Base-by-base conservation (phyloP, 2,113 vertebrate genomes). In the Pseudorasbora parva region DNA sequence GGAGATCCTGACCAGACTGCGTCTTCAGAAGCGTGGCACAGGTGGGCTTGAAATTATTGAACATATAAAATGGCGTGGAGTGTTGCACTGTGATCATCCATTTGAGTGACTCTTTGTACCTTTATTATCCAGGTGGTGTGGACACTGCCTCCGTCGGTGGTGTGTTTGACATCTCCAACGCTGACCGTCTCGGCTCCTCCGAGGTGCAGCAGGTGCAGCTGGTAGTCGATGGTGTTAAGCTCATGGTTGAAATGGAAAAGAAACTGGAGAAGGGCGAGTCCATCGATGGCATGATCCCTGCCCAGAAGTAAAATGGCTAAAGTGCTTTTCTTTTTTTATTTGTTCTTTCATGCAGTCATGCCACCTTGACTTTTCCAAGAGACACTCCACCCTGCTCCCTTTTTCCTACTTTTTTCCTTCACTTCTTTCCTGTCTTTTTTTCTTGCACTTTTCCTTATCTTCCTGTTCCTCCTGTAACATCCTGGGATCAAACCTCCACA, bases 161-260 rank as follows among this genome's bases (percentile, higher is more conserved):
- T 0, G 94, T 97, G 56, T 99, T 97, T 2, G 97, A 99, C 93
- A 95, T 99, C 92, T 99, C 97, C 94, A 99, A 99, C 56, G 97
- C 97, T 2, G 97, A 99, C 85, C 95, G 97, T 59, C 89, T 99
- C 93, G 97, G 97, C 88, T 98, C 95, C 86, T 99, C 97, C 0
- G 97, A 99, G 94, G 97, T 99, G 19, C 78, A 94, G 0, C 97
- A 99, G 93, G 97, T 98, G 83, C 97, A 99, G 95, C 88, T 98
- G 94, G 97, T 99, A 93, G 97, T 99, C 8, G 97, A 99, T 2
- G 97, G 97, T 0, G 97, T 99, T 85, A 99, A 99, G 92, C 95
- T 99, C 85, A 97, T 98, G 97, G 89, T 99, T 74, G 97, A 98
- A 93, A 98, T 99, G 97, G 97, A 99, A 94, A 99, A 99, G 96